Conservation (phyloP, 2,888 invertebrate genomes). For the Mimas tiliae region DNA sequence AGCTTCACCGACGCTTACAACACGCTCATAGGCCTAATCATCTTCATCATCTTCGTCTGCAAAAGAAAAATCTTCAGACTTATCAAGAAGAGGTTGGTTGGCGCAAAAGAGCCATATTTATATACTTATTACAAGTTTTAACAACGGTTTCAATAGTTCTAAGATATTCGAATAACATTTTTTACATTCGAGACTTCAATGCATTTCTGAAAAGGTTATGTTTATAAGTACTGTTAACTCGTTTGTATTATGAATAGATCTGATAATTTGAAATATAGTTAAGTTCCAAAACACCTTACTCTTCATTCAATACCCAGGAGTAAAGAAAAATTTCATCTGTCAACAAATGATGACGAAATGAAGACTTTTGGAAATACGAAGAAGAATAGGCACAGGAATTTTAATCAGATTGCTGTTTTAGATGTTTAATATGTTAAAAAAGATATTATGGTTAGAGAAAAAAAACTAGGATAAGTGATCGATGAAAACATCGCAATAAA, state of each 20-base stretch:
- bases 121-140: background rate
- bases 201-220: constrained; percentile 4
- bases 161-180: background rate
- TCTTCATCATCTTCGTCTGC: constrained; percentile 90
- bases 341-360: constrained; percentile 42
- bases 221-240: background rate
- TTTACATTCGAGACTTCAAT: background rate
- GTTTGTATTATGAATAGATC: background rate
- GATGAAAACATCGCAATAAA: background rate
- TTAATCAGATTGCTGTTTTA: constrained; percentile 40
- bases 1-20: constrained; percentile 87
- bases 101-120: background rate
- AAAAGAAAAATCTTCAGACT: constrained; percentile 87
- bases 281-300: background rate
- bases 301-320: constrained; percentile 51
- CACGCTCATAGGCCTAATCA: constrained; percentile 87
- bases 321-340: constrained; percentile 51
- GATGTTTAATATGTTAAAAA: background rate
- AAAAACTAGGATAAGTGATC: background rate
- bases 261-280: background rate
- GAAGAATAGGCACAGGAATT: constrained; percentile 42
- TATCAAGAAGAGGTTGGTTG: constrained; percentile 84
- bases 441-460: background rate
- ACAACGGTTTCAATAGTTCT: background rate
- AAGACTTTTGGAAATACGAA: constrained; percentile 21